Evolutionary conservation across 1,140 invertebrate species (phyloP).

Genomic region (Chelonus insularis): DNA sequence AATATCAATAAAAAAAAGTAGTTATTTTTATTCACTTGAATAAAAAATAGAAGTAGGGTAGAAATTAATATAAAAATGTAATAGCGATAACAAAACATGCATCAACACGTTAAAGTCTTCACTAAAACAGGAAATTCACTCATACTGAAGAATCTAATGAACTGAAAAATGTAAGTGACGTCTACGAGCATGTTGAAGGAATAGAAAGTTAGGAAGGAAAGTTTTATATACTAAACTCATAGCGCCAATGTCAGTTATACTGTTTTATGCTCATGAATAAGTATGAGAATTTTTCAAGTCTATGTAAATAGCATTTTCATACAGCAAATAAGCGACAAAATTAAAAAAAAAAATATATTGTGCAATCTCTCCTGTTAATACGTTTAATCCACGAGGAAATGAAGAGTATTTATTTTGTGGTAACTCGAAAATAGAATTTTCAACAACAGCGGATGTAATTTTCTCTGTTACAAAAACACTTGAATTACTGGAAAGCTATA

Average conservation of each 20-base stretch:
- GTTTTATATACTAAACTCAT: constrained; percentile 27
- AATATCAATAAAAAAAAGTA: constrained; percentile 17
- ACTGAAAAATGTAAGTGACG: constrained; percentile 26
- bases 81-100: not conserved
- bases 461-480: not conserved
- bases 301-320: too few relatives aligned
- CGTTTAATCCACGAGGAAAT: not conserved
- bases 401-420: not conserved
- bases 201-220: constrained; percentile 37
- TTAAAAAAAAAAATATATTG: not conserved
- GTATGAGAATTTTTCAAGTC: too few relatives aligned
- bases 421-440: not conserved
- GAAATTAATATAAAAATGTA: not conserved
- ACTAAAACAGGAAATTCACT: constrained; percentile 28
- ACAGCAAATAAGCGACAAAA: not conserved
- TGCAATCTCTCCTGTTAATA: not conserved
- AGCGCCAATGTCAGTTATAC: constrained; percentile 14
- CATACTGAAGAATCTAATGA: constrained; percentile 22
- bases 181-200: not conserved
- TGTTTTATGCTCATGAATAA: too few relatives aligned
- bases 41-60: too few relatives aligned
- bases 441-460: not conserved
- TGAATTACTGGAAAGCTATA: not conserved
- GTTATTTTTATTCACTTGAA: too few relatives aligned
- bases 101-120: constrained; percentile 12